phyloP scores from a whole-genome alignment of 2,113 vertebrate species.

The Xiphophorus couchianus region DNA sequence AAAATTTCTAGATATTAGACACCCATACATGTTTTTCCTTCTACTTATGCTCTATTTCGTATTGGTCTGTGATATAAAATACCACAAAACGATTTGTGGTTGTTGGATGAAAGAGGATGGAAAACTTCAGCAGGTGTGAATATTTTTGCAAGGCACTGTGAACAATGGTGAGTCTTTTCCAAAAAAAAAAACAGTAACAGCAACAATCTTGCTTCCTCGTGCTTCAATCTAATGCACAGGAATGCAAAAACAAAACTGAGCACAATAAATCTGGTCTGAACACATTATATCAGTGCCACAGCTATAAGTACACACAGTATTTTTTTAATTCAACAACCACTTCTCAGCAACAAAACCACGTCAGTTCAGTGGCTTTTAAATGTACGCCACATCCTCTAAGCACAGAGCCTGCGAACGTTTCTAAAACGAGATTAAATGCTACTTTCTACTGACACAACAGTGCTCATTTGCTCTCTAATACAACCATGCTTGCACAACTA shows the following conservation, averaged over 20 bases:
- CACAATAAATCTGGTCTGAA: slow-evolving; percentile 20
- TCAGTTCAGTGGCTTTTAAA: slow-evolving; percentile 26
- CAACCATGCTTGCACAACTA: slow-evolving; percentile 22
- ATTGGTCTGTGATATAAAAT: background rate
- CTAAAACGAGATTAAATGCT: slow-evolving; percentile 8
- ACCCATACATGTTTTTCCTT: too few species aligned
- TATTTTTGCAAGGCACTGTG: background rate
- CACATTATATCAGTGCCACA: slow-evolving; percentile 43
- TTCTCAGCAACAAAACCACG: slow-evolving; percentile 20
- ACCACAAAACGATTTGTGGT: background rate
- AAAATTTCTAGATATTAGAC: too few species aligned
- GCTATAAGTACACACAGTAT: slow-evolving; percentile 18
- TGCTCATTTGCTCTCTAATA: slow-evolving; percentile 23
- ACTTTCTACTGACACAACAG: slow-evolving; percentile 19
- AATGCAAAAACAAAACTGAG: slow-evolving; percentile 4
- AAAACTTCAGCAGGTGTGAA: background rate
- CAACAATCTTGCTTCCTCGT: slow-evolving; percentile 26
- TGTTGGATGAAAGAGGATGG: background rate
- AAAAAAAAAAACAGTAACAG: slow-evolving; percentile 10
- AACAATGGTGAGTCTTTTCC: slow-evolving; percentile 41
- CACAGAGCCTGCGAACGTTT: slow-evolving; percentile 5
- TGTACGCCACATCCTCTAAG: slow-evolving; percentile 56
- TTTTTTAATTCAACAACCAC: slow-evolving; percentile 14
- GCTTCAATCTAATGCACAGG: slow-evolving; percentile 33
- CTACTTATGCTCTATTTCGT: background rate